A percentile compares a stretch with the other conserved stretches of the same genome.
Evolutionary conservation across 2,888 invertebrate species (phyloP).

Genomic region (Ephialtes manifestator): DNA sequence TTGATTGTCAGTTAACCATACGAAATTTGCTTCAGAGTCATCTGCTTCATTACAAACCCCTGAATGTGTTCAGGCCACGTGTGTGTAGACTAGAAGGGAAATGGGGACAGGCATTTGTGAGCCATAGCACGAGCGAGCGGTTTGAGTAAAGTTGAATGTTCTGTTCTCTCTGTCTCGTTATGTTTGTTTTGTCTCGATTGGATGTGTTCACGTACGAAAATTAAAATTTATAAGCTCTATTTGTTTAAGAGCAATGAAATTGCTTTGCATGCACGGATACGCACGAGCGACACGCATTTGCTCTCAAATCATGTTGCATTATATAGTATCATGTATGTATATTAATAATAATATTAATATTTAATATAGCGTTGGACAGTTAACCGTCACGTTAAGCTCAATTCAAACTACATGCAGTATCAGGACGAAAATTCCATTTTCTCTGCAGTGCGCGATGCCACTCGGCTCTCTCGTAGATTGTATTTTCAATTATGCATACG

Average conservation of each 20-base stretch:
- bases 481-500: conserved; percentile 22
- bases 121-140: not conserved
- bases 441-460: not conserved
- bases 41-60: conserved; percentile 3
- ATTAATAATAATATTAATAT: conserved; percentile 23
- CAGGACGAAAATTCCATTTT: conserved; percentile 5
- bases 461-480: conserved; percentile 22
- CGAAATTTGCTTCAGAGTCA: conserved; percentile 23
- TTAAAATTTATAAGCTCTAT: conserved; percentile 47
- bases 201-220: conserved; percentile 32
- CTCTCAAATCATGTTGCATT: conserved; percentile 28
- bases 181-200: conserved; percentile 23
- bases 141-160: conserved; percentile 5
- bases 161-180: conserved; percentile 1
- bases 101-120: not conserved
- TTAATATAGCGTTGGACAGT: not conserved
- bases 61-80: not conserved
- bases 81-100: not conserved
- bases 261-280: conserved; percentile 25
- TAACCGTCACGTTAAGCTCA: not conserved
- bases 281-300: conserved; percentile 4
- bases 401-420: not conserved
- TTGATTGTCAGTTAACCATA: not conserved
- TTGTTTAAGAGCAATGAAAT: conserved; percentile 49
- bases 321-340: conserved; percentile 13